phyloP scores from a whole-genome alignment of 1,140 invertebrate species.

The Drosophila athabasca region DNA sequence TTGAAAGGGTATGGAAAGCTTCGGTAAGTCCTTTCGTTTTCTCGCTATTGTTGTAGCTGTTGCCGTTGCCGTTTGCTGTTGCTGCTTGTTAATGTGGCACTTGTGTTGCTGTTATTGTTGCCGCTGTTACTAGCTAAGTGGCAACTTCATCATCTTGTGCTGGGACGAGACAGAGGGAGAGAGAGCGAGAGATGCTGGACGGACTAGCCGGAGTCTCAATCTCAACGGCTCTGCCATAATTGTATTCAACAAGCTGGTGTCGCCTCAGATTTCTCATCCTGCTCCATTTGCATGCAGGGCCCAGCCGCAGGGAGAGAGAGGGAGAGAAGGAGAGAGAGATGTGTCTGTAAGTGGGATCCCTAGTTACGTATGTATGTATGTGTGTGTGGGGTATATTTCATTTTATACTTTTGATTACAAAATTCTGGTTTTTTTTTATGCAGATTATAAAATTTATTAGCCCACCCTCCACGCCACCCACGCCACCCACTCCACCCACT shows the following conservation, averaged over 20 bases:
- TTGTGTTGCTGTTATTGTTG: constrained; percentile 55
- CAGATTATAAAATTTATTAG: constrained; percentile 78
- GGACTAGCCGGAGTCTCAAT: constrained; percentile 47
- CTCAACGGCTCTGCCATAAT: constrained; percentile 65
- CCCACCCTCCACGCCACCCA: constrained; percentile 13
- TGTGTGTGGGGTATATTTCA: constrained; percentile 46
- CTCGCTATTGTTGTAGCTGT: constrained; percentile 45
- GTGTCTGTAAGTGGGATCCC: constrained; percentile 2
- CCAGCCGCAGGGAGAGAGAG: not conserved
- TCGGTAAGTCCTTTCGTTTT: constrained; percentile 17
- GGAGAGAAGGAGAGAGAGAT: not conserved
- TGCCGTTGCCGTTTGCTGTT: constrained; percentile 21
- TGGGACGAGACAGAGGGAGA: constrained; percentile 11
- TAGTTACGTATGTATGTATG: constrained; percentile 18
- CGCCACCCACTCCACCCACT: constrained; percentile 28
- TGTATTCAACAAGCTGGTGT: constrained; percentile 81
- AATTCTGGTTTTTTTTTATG: constrained; percentile 55
- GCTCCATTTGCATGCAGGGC: constrained; percentile 12
- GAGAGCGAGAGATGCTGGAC: constrained; percentile 25
- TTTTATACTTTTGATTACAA: constrained; percentile 53
- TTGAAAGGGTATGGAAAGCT: too few relatives aligned
- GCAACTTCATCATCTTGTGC: constrained; percentile 72
- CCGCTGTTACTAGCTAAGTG: constrained; percentile 67
- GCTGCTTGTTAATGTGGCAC: constrained; percentile 53
- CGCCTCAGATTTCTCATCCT: constrained; percentile 48